Conservation (phyloP, 2,113 vertebrate genomes). For the Dipodomys ordii region DNA sequence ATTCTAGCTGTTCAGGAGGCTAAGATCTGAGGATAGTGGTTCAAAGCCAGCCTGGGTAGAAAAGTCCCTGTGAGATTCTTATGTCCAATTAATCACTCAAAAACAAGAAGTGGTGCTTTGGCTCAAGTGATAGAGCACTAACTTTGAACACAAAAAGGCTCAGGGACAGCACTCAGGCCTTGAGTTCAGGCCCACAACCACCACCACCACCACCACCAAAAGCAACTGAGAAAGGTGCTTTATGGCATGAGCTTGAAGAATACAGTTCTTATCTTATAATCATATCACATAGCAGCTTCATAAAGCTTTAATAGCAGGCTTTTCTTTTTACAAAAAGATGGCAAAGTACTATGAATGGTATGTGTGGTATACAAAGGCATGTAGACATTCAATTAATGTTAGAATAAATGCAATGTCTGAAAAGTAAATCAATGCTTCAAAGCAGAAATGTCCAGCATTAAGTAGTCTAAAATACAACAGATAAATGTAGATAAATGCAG, state of each 20-base stretch:
- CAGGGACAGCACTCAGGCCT: too few species aligned
- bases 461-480: conserved; percentile 65
- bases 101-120: too few species aligned
- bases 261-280: conserved; percentile 35
- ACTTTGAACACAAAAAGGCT: too few species aligned
- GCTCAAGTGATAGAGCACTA: too few species aligned
- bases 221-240: conserved; percentile 32
- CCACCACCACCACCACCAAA: too few species aligned
- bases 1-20: too few species aligned
- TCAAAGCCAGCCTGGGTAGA: too few species aligned
- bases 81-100: too few species aligned
- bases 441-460: conserved; percentile 69
- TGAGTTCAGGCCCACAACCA: too few species aligned
- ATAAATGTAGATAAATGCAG: conserved; percentile 77
- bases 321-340: neutral
- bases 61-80: too few species aligned
- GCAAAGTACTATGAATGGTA: conserved; percentile 50
- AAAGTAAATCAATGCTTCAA: conserved; percentile 68
- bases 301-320: conserved; percentile 10
- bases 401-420: conserved; percentile 61
- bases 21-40: too few species aligned
- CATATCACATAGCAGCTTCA: conserved; percentile 47
- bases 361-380: conserved; percentile 54
- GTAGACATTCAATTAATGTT: conserved; percentile 70
- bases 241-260: conserved; percentile 7